Base-by-base conservation (phyloP, 23 tunicate species). In the Botrylloides violaceus region DNA sequence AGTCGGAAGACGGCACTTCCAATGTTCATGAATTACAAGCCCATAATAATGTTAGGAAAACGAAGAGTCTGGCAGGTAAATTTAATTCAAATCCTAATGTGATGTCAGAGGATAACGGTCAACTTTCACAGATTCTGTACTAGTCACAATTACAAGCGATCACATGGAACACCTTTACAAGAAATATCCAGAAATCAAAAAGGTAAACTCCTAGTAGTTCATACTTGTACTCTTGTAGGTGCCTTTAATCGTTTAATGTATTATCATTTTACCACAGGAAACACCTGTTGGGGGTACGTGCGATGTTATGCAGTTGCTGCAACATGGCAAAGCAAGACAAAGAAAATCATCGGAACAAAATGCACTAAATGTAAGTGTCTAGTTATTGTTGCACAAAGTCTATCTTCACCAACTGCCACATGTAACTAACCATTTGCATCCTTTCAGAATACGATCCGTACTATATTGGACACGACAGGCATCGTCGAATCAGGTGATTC, bases 321-420 rank as follows among this genome's bases (percentile, higher is more conserved):
- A 81, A 77, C 64, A 76, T 29, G 96, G 96, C 20, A 87, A 87
- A 59, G 65, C 96, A 61, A 60, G 96, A 23, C 65, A 71, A 22
- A 61, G 96, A 28, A 87, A 87, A 71, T 77, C 96, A 21, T 57
- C 86, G 3, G 96, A 81, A 38, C 96, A 87, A 58, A 87, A 87
- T 66, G 75, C 84, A 3, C 63, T 87, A 38, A 87, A 87, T 64
- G 96, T 87, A 72, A 81, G 77, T 60, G 65, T 24, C 1, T 0
- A 25, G 18, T 25, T 18, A 60, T 0, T 24, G 22, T 60, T 60
- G 65, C 19, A 20, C 32, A 60, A 20, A 0, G 21, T 24, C 0
- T 12, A 12, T 25, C 26, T 60, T 26, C 0, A n/a, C n/a, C 19
- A 20, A 60, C 26, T 29, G 15, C 23, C 19, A 18, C 65, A 60